phyloP scores from a whole-genome alignment of 2,797 vertebrate species.

The Gambelia wislizenii region DNA sequence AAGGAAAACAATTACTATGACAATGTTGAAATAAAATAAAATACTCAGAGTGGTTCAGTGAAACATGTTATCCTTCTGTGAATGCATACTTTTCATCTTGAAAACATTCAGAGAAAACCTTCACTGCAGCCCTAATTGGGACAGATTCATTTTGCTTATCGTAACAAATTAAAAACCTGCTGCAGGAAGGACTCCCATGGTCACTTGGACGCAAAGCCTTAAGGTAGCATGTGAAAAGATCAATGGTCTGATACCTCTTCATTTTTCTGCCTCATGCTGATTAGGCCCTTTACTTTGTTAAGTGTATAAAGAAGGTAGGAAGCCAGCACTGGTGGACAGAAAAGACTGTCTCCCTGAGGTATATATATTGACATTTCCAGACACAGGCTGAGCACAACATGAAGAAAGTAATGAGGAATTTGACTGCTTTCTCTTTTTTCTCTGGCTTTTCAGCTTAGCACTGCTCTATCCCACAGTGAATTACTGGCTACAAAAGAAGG shows the following conservation, averaged over 20 bases:
- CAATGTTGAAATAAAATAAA: not conserved
- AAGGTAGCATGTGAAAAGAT: slow-evolving; percentile 70
- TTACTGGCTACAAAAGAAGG: slow-evolving; percentile 74
- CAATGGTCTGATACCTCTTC: slow-evolving; percentile 76
- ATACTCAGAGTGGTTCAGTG: not conserved
- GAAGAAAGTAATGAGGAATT: slow-evolving; percentile 74
- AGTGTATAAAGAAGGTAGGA: slow-evolving; percentile 68
- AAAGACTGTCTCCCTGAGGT: slow-evolving; percentile 72
- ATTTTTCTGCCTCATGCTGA: slow-evolving; percentile 69
- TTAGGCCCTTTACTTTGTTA: slow-evolving; percentile 75
- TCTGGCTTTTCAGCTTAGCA: slow-evolving; percentile 44
- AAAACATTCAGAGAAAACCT: not conserved
- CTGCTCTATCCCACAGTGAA: slow-evolving; percentile 68
- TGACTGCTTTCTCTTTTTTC: slow-evolving; percentile 57
- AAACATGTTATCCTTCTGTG: not conserved
- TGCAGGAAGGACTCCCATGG: slow-evolving; percentile 49
- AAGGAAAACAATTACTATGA: not conserved
- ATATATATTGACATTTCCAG: slow-evolving; percentile 78
- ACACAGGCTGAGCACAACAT: slow-evolving; percentile 56
- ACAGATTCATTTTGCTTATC: slow-evolving; percentile 44
- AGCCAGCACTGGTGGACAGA: slow-evolving; percentile 58
- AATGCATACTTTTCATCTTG: not conserved
- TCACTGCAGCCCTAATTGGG: slow-evolving; percentile 3
- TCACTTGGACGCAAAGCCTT: slow-evolving; percentile 62
- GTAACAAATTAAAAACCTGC: slow-evolving; percentile 50